Percentiles rank a stretch among this genome's conserved stretches.
These are phyloP conservation scores for Redunca redunca DNA, from an alignment of 2,113 vertebrate species.

Conservation along the genomic window DNA sequence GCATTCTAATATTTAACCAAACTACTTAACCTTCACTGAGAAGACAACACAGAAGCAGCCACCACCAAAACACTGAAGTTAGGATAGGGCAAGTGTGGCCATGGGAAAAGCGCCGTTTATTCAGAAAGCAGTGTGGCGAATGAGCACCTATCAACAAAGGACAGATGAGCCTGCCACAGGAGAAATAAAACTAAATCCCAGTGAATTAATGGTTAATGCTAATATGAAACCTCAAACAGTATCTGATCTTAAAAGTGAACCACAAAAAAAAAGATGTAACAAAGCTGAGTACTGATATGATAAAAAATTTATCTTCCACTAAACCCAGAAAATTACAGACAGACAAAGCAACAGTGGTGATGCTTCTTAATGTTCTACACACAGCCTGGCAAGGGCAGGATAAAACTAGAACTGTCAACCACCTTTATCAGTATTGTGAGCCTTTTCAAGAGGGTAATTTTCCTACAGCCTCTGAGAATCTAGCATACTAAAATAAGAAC, in stretches of 20 bases:
- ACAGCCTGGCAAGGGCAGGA: background rate
- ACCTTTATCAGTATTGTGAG: background rate
- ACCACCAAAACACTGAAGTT: background rate
- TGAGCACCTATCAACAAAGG: background rate
- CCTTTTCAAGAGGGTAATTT: background rate
- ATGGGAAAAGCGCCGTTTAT: background rate
- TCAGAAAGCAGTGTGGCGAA: background rate
- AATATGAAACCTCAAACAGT: background rate
- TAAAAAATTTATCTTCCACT: background rate
- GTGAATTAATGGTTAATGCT: background rate
- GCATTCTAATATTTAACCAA: background rate
- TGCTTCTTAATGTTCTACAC: background rate
- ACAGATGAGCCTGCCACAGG: background rate
- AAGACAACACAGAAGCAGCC: background rate
- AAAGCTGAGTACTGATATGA: background rate
- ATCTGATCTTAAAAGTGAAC: background rate
- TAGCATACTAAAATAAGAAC: background rate
- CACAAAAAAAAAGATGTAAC: background rate
- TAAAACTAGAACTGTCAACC: background rate
- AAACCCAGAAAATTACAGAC: background rate
- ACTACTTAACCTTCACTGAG: background rate
- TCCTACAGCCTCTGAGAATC: background rate
- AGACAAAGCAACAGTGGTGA: background rate
- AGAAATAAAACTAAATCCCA: background rate
- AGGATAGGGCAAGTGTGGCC: background rate